Evolutionary conservation across 2,888 invertebrate species (phyloP).

Genomic region (Eristalis pertinax): DNA sequence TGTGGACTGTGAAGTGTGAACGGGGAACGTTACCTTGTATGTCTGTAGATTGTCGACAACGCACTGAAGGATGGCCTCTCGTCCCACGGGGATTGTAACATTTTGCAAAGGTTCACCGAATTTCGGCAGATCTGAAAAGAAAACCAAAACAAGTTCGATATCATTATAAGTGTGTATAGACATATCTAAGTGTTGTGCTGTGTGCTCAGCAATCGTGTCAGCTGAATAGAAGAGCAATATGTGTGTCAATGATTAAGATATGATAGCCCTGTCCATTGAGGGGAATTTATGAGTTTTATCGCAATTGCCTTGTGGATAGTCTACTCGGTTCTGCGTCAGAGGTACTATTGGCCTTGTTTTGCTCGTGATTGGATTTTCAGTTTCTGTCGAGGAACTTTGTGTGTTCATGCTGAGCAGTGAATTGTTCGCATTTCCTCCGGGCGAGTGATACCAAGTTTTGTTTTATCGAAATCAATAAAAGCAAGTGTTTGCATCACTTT

Average conservation of each 20-base stretch:
- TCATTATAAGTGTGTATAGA: constrained; percentile 30
- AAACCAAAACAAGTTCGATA: constrained; percentile 22
- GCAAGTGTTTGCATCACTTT: too few species aligned
- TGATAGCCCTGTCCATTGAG: constrained; percentile 29
- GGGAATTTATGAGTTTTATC: constrained; percentile 31
- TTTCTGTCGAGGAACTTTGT: not conserved
- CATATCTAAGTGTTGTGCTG: not conserved
- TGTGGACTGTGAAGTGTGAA: not conserved
- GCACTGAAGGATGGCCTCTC: constrained; percentile 86
- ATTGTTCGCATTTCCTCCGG: not conserved
- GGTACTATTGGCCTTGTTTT: not conserved
- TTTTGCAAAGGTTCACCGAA: constrained; percentile 86
- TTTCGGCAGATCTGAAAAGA: constrained; percentile 84
- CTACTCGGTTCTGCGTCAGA: not conserved
- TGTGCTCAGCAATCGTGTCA: constrained; percentile 24
- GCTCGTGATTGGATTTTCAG: not conserved
- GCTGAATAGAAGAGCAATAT: constrained; percentile 16
- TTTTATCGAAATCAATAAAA: not conserved
- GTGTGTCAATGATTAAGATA: constrained; percentile 51
- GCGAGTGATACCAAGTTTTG: not conserved
- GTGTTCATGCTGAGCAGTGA: not conserved
- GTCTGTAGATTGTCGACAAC: constrained; percentile 87
- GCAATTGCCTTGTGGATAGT: not conserved
- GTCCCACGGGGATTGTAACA: constrained; percentile 86
- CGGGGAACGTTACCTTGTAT: constrained; percentile 83